Percentiles rank a stretch among this genome's conserved stretches.
Evolutionary conservation across 2,113 vertebrate species (phyloP).

Genomic region (Podocnemis expansa): DNA sequence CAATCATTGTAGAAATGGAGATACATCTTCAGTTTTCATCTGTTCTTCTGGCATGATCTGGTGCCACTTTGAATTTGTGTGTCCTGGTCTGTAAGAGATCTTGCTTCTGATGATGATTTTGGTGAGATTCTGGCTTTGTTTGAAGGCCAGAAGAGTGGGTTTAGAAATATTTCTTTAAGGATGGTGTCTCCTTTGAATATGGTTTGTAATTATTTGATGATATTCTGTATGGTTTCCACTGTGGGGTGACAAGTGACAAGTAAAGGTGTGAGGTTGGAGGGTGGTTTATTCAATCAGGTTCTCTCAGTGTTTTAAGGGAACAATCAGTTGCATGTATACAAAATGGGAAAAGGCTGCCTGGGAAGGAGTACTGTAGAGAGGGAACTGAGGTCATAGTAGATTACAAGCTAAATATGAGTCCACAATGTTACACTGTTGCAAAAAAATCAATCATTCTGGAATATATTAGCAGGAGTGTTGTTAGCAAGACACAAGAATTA

Average conservation of each 20-base stretch:
- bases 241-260: not conserved
- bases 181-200: not conserved
- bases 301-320: not conserved
- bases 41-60: not conserved
- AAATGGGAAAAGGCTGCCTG: not conserved
- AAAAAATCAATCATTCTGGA: not conserved
- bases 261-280: not conserved
- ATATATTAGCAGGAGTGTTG: not conserved
- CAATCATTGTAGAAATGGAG: not conserved
- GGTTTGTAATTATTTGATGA: not conserved
- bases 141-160: not conserved
- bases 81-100: not conserved
- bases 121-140: not conserved
- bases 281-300: not conserved
- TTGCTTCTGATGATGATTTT: not conserved
- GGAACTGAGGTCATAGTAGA: not conserved
- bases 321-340: not conserved
- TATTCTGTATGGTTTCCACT: not conserved
- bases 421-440: not conserved
- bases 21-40: not conserved
- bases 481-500: not conserved
- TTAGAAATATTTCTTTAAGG: not conserved
- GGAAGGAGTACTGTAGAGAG: not conserved
- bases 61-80: not conserved
- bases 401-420: not conserved